phyloP scores from a whole-genome alignment of 1,140 invertebrate genomes.

The Lithobius niger region DNA sequence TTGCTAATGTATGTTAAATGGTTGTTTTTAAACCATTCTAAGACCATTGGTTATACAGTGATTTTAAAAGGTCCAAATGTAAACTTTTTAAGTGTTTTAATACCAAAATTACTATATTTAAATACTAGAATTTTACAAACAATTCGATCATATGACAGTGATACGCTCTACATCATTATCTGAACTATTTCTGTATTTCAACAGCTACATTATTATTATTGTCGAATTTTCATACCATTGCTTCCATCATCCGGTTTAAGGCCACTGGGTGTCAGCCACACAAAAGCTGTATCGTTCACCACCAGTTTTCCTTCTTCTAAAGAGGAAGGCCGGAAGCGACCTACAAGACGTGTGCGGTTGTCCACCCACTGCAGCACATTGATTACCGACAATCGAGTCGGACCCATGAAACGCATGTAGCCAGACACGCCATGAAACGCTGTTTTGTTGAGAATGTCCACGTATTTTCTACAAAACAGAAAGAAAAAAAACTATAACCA shows the following conservation, averaged over 20 bases:
- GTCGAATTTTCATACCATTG: slow-evolving; percentile 33
- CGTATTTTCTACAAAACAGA: slow-evolving; percentile 35
- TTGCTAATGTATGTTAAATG: no score
- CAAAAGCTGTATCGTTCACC: slow-evolving; percentile 41
- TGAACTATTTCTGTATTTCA: no score
- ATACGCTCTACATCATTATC: no score
- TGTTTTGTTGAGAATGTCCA: slow-evolving; percentile 37
- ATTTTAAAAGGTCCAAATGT: no score
- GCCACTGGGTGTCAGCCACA: slow-evolving; percentile 47
- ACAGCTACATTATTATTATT: no score
- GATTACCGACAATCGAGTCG: slow-evolving; percentile 51
- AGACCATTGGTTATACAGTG: no score
- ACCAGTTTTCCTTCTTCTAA: slow-evolving; percentile 28
- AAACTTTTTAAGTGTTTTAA: no score
- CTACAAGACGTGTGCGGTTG: slow-evolving; percentile 40
- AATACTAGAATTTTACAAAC: no score
- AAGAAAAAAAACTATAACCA: no score
- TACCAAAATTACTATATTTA: no score
- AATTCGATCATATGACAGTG: no score
- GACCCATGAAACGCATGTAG: slow-evolving; percentile 49
- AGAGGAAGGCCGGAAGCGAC: slow-evolving; percentile 45
- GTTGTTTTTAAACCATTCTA: no score
- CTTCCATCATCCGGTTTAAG: slow-evolving; percentile 52
- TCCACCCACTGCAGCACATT: slow-evolving; percentile 54
- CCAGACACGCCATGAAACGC: slow-evolving; percentile 66